Evolutionary conservation across 2,888 invertebrate genomes (phyloP), one percentile per base, ranked within the genome.

Genomic region (Crematogaster levior): DNA sequence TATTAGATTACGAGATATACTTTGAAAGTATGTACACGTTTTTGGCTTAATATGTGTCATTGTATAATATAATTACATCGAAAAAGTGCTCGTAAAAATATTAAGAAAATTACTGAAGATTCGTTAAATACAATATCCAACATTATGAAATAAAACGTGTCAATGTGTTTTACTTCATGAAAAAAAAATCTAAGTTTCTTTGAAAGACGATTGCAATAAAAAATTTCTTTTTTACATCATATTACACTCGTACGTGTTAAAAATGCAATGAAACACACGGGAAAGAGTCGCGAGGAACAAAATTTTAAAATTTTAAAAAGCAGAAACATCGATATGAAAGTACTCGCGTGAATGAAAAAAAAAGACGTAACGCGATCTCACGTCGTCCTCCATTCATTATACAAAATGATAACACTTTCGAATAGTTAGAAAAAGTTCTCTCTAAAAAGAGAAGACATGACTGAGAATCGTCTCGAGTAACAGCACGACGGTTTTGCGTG

Each of bases 351-450:
- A 68, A 40, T 40, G 7, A 56, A 73, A 73, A 73, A 21, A 56
- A 60, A 74, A 40, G 7, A 27, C 9, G 37, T 34, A 74, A 74
- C 21, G n/a, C 46, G 27, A 61, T 48, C 48, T 34, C 60, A 10
- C 30, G 15, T 30, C n/a, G n/a, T 30, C 21, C 40, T 63, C 40
- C n/a, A 18, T 74, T 34, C 37, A 34, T 30, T 48, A 37, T n/a
- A 37, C 60, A 73, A 73, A 73, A 60, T 61, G 61, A 34, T 21
- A 48, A 74, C 48, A 48, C 61, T 61, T 24, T 48, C 34, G 15
- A 24, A 61, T 12, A 24, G 48, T 21, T 24, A n/a, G 18, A 48
- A 74, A 61, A 74, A 61, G 58, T 37, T 34, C 1, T 21, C 48
- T n/a, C 30, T 27, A 48, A 34, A 5, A 30, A 48, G 6, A n/a